These are phyloP conservation scores for Hippoglossus stenolepis DNA, from an alignment of 2,113 vertebrate genomes.

Conservation along the genomic window DNA sequence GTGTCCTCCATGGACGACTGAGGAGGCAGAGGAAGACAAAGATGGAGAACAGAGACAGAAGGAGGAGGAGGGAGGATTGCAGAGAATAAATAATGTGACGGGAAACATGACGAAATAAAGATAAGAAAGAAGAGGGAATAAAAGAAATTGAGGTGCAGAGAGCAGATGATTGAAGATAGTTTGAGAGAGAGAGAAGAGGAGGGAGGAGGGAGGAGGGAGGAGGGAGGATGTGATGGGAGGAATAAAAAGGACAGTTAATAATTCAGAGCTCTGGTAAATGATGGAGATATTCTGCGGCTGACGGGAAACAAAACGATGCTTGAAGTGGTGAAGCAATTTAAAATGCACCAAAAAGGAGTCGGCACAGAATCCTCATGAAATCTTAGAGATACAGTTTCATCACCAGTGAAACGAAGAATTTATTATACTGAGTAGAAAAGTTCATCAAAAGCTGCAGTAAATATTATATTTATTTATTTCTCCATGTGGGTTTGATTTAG, in stretches of 20 bases:
- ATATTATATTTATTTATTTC: too few relatives aligned
- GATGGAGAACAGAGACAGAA: background rate
- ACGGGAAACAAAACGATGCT: background rate
- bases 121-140: slow-evolving; percentile 12
- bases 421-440: too few relatives aligned
- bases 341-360: background rate
- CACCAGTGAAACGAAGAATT: background rate
- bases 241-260: slow-evolving; percentile 56
- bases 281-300: background rate
- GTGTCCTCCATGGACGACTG: slow-evolving; percentile 99
- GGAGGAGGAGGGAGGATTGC: background rate
- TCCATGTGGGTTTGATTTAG: too few relatives aligned
- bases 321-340: background rate
- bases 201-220: slow-evolving; percentile 23
- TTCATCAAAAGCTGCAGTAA: background rate
- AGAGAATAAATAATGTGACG: background rate
- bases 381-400: too few relatives aligned
- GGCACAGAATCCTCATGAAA: background rate
- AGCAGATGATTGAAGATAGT: slow-evolving; percentile 42
- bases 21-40: slow-evolving; percentile 42
- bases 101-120: slow-evolving; percentile 6
- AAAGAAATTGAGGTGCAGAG: slow-evolving; percentile 44
- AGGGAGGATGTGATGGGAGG: slow-evolving; percentile 19
- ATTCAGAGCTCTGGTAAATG: slow-evolving; percentile 39
- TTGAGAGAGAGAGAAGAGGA: slow-evolving; percentile 6